Base-by-base conservation (phyloP, 2,797 vertebrate species). In the Acrossocheilus fasciatus region DNA sequence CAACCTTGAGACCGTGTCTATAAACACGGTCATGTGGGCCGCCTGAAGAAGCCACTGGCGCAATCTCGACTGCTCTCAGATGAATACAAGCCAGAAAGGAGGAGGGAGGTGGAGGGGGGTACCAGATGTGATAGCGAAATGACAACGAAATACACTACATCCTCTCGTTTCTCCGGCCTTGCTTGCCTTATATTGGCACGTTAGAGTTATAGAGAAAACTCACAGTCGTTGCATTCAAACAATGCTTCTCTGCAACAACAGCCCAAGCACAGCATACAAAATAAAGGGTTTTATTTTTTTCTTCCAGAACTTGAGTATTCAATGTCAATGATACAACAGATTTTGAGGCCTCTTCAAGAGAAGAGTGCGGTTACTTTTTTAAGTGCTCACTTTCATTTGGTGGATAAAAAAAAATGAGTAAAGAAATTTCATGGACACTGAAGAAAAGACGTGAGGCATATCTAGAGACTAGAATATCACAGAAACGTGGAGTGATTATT, bases 1-100 rank as follows among this genome's bases (percentile, higher is more conserved):
- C 84, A 86, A 83, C 84, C 88, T 91, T 88, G 77, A 91, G 87
- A 89, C 87, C 87, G 81, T 54, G 75, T 86, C 90, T 89, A 90
- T 89, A 91, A 90, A 91, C 90, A 91, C 87, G 88, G 89, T 88
- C 85, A 87, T 87, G 89, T 86, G 73, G 82, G 83, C 85, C 64
- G 83, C 81, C 82, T 73, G 80, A 83, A 88, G 87, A 88, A 90
- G 88, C 89, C 89, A 87, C 83, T 88, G 86, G 87, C 77, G 82
- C 73, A 39, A 85, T 73, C 83, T 89, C 74, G 59, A 79, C 57
- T 39, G 81, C 76, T 85, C 62, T 84, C 81, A 78, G 26, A 83
- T 87, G 78, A 89, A 84, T 89, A 86, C 76, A 87, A 72, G 77
- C 70, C 76, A 85, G 74, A 81, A 87, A 57, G 85, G 64, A 2